Evolutionary conservation across 2,113 vertebrate species (phyloP).

Genomic region (Pygoscelis antarcticus): DNA sequence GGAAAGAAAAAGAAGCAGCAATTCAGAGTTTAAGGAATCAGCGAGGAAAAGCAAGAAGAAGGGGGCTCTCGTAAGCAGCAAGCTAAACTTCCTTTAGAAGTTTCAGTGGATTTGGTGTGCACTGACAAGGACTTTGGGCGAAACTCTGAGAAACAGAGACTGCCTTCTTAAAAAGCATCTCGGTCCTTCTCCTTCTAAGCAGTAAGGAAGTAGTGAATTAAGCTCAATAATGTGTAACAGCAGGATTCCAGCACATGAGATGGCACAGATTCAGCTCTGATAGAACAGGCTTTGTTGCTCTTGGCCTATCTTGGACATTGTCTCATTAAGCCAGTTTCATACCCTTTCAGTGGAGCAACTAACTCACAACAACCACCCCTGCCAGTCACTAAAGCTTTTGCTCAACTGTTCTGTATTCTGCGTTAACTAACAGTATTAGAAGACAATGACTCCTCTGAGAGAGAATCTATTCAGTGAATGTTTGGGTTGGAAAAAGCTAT

Average conservation of each 20-base stretch:
- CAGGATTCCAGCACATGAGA: neutral
- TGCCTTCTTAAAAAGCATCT: neutral
- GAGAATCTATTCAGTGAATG: neutral
- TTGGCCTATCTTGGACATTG: neutral
- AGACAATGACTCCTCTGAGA: neutral
- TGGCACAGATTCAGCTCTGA: neutral
- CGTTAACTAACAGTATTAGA: neutral
- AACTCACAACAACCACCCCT: neutral
- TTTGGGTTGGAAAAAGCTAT: neutral
- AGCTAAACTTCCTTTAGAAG: neutral
- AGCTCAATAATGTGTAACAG: neutral
- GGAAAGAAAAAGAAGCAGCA: neutral
- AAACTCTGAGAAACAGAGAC: neutral
- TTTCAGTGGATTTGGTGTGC: neutral
- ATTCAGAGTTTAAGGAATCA: neutral
- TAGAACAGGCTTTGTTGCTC: neutral
- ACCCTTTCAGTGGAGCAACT: neutral
- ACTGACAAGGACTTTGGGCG: neutral
- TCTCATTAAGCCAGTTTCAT: neutral
- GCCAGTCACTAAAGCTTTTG: neutral
- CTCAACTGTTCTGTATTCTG: neutral
- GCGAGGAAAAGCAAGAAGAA: neutral
- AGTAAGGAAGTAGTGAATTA: neutral
- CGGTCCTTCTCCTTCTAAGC: neutral
- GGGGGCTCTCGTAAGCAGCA: neutral